Base-by-base conservation (phyloP, 2,888 invertebrate species). In the Hydriomena furcata region DNA sequence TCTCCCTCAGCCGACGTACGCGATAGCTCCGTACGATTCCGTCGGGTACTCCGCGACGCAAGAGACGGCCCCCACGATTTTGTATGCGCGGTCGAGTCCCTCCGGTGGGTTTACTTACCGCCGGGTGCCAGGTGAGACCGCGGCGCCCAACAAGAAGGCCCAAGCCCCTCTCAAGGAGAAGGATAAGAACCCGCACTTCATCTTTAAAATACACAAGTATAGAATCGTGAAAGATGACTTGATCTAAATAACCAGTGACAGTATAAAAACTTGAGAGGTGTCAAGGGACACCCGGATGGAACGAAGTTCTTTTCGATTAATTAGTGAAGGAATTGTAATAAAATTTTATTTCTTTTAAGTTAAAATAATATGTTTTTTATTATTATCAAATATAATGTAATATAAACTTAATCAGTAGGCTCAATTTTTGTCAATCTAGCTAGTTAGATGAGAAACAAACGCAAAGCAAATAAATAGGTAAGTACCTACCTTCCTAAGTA, bases 191-290 rank as follows among this genome's bases (percentile, higher is more conserved):
- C 36, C 60, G 1, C 84, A 84, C 0, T 65, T 82, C 53, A 71
- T 83, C 52, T 67, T 87, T 8, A 68, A 84, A 43, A 80, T 87
- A 17, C 87, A 86, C 59, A 85, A 82, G 55, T 79, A 85, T 53
- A 79, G 71, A 49, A 61, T 86, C n/a, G 59, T 73, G 11, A 72
- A 71, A 36, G 66, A 49, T 63, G 68, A 57, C 62, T 42, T 51
- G 46, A 56, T 54, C 34, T 54, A 30, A 40, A 41, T 17, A 17
- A 17, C 4, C 17, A 17, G 17, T 17, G n/a, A n/a, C n/a, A n/a
- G n/a, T n/a, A n/a, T n/a, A n/a, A n/a, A n/a, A n/a, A n/a, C n/a
- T n/a, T n/a, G n/a, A n/a, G n/a, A n/a, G n/a, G n/a, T n/a, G n/a
- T n/a, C n/a, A n/a, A n/a, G n/a, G n/a, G n/a, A n/a, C n/a, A n/a